phyloP scores from a whole-genome alignment of 2,888 invertebrate genomes.

The Temnothorax unifasciatus region DNA sequence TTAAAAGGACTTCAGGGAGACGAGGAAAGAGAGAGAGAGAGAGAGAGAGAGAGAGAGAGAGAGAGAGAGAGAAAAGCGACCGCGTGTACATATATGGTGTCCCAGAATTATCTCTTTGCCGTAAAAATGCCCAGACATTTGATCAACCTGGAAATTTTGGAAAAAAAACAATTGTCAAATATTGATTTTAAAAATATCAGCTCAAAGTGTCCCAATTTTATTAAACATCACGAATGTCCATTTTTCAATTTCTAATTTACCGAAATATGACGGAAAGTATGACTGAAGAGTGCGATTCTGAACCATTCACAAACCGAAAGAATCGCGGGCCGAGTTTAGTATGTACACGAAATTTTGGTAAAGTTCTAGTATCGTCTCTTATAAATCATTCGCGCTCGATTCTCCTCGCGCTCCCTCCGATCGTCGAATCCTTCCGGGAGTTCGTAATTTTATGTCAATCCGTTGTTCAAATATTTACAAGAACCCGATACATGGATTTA shows the following conservation, averaged over 20 bases:
- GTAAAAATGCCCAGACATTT: not conserved
- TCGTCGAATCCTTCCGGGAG: not conserved
- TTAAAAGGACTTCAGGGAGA: slow-evolving; percentile 48
- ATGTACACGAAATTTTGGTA: not conserved
- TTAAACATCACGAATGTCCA: not conserved
- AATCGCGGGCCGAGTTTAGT: not conserved
- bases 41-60: slow-evolving; percentile 26
- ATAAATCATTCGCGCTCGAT: slow-evolving; percentile 20
- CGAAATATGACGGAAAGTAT: not conserved
- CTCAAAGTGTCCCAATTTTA: not conserved
- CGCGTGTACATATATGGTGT: slow-evolving; percentile 36
- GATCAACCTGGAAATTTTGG: not conserved
- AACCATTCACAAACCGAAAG: not conserved
- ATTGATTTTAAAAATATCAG: not conserved
- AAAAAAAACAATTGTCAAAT: not conserved
- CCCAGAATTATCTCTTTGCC: not conserved
- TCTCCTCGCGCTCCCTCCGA: not conserved
- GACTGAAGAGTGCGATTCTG: not conserved
- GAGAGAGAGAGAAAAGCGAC: slow-evolving; percentile 35
- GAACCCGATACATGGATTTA: slow-evolving; percentile 19
- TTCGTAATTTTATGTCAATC: slow-evolving; percentile 44
- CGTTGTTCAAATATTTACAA: slow-evolving; percentile 34
- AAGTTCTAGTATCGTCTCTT: not conserved
- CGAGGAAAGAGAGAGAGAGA: slow-evolving; percentile 24
- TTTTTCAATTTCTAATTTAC: not conserved